These are phyloP conservation scores for Steatocranus sp. DNA, from an alignment of 2,797 vertebrate genomes.

Conservation along the genomic window DNA sequence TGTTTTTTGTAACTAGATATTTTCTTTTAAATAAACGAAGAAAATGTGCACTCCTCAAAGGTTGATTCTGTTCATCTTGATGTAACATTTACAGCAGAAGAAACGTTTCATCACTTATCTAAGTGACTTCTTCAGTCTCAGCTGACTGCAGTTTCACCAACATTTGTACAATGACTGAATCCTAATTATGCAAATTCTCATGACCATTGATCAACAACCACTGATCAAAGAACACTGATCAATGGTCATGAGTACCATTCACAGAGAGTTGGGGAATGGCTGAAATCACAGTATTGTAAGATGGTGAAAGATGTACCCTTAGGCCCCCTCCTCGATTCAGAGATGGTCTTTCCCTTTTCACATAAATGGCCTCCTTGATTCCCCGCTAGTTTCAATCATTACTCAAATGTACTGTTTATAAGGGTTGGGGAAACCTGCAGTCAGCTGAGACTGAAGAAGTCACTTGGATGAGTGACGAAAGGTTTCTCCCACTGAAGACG, in stretches of 20 bases:
- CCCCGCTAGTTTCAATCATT: neutral
- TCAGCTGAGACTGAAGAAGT: neutral
- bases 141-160: neutral
- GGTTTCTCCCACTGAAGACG: neutral
- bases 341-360: no score
- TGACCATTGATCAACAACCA: neutral
- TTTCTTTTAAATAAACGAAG: neutral
- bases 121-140: neutral
- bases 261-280: no score
- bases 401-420: neutral
- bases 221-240: no score
- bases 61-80: neutral
- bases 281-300: no score
- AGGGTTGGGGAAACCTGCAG: accelerated
- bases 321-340: no score
- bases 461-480: accelerated
- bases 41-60: neutral
- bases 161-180: neutral
- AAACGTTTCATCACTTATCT: neutral
- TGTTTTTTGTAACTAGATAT: neutral
- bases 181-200: neutral
- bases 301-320: no score
- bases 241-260: no score
- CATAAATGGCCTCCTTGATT: no score
- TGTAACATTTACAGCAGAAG: neutral